Percentiles rank a stretch among this genome's conserved stretches.
phyloP scores from a whole-genome alignment of 1,140 invertebrate species.

The Ephestia elutella region DNA sequence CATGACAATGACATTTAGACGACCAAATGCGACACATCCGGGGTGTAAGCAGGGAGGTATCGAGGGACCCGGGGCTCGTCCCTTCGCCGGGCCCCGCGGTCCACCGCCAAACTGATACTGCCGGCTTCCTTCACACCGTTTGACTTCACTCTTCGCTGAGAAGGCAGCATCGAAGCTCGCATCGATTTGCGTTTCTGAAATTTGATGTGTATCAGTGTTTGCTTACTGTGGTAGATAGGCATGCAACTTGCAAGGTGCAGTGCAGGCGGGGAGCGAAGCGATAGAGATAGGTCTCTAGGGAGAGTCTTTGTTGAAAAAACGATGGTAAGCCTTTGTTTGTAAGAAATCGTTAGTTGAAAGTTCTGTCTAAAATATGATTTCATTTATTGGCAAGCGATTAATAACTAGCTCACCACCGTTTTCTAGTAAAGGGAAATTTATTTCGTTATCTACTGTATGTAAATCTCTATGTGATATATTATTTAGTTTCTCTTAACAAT shows the following conservation, averaged over 20 bases:
- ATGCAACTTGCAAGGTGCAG: constrained; percentile 4
- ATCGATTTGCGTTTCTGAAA: constrained; percentile 88
- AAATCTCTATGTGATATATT: too few relatives aligned
- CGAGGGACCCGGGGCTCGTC: constrained; percentile 75
- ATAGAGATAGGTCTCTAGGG: too few relatives aligned
- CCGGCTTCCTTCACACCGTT: constrained; percentile 86
- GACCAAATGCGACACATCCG: constrained; percentile 80
- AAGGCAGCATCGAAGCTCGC: constrained; percentile 82
- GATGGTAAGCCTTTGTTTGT: too few relatives aligned
- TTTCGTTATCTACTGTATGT: too few relatives aligned
- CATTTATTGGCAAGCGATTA: too few relatives aligned
- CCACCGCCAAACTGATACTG: constrained; percentile 85
- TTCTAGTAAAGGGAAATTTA: too few relatives aligned
- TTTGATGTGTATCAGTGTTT: constrained; percentile 14
- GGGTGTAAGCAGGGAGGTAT: constrained; percentile 79
- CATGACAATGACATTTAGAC: constrained; percentile 67
- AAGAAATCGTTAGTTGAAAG: too few relatives aligned
- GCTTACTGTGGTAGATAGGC: neutral
- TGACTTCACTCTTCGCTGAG: constrained; percentile 84
- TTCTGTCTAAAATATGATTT: too few relatives aligned
- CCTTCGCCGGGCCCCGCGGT: constrained; percentile 76
- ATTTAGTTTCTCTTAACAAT: too few relatives aligned
- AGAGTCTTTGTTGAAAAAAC: constrained; percentile 2
- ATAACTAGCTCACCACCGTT: too few relatives aligned
- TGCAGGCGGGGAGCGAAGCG: constrained; percentile 8